phyloP scores from a whole-genome alignment of 2,797 vertebrate species.

The Apodemus agrarius region DNA sequence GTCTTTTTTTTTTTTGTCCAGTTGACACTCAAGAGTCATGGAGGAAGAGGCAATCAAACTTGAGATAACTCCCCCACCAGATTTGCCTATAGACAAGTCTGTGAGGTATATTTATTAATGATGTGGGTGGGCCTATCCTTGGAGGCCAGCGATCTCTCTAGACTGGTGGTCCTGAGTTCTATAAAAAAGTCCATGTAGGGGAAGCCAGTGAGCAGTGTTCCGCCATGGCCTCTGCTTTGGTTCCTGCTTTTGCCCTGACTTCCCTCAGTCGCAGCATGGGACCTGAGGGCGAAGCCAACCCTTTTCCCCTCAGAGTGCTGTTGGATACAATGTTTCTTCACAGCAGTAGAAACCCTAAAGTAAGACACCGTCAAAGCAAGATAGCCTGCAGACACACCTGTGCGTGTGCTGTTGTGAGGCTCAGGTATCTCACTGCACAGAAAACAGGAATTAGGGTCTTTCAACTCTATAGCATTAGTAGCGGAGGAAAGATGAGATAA shows the following conservation, averaged over 20 bases:
- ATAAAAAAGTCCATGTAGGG: no score
- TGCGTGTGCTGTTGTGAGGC: background rate
- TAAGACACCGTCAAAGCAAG: background rate
- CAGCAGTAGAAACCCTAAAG: background rate
- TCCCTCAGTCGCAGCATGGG: background rate
- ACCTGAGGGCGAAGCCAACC: background rate
- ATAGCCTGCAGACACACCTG: background rate
- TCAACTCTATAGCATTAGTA: slow-evolving; percentile 5
- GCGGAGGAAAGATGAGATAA: background rate
- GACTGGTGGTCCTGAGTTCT: no score
- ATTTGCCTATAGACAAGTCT: background rate
- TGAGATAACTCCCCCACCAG: background rate
- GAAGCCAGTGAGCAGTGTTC: no score
- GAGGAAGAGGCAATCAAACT: background rate
- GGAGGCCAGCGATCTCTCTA: background rate
- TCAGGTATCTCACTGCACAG: background rate
- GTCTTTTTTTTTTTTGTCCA: background rate
- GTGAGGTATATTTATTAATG: background rate
- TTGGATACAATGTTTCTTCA: background rate
- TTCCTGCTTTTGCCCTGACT: background rate
- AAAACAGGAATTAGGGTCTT: background rate
- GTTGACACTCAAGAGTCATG: no score
- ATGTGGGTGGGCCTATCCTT: no score
- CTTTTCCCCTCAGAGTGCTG: background rate
- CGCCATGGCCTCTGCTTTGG: background rate